Conservation (phyloP, 2,888 invertebrate genomes). For the Sarcophaga carnaria region DNA sequence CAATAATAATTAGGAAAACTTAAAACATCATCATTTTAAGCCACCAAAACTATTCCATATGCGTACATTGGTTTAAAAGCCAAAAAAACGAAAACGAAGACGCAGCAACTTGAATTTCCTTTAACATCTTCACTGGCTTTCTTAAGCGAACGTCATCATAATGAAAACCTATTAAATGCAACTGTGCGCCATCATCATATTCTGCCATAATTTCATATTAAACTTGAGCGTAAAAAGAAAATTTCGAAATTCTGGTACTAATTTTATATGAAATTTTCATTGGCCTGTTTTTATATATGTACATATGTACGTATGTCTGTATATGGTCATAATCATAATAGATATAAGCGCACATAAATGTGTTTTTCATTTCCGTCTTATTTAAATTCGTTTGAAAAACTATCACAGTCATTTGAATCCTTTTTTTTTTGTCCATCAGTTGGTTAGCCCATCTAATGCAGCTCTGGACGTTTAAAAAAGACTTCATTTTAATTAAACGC, state of each 20-base stretch:
- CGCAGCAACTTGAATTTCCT: neutral
- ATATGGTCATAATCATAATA: constrained; percentile 14
- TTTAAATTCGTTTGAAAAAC: neutral
- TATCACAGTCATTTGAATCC: constrained; percentile 5
- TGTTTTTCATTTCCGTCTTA: constrained; percentile 5
- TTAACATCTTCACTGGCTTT: no score
- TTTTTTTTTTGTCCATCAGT: neutral
- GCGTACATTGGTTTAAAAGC: constrained; percentile 53
- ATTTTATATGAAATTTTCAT: constrained; percentile 66
- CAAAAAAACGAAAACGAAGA: neutral
- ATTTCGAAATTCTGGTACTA: constrained; percentile 12
- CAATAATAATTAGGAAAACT: constrained; percentile 26
- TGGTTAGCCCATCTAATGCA: no score
- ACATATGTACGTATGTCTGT: neutral
- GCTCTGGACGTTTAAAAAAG: no score
- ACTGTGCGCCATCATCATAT: constrained; percentile 43
- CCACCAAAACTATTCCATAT: constrained; percentile 51
- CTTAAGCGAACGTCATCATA: constrained; percentile 15
- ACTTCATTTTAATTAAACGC: no score
- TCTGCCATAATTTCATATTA: constrained; percentile 13
- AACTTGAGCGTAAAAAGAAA: neutral
- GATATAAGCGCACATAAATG: neutral
- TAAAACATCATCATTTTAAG: constrained; percentile 14
- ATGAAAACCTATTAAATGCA: constrained; percentile 67
- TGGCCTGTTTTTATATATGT: constrained; percentile 53